These are phyloP conservation scores for Cyrtonyx montezumae DNA, from an alignment of 2,113 vertebrate species.

Conservation along the genomic window DNA sequence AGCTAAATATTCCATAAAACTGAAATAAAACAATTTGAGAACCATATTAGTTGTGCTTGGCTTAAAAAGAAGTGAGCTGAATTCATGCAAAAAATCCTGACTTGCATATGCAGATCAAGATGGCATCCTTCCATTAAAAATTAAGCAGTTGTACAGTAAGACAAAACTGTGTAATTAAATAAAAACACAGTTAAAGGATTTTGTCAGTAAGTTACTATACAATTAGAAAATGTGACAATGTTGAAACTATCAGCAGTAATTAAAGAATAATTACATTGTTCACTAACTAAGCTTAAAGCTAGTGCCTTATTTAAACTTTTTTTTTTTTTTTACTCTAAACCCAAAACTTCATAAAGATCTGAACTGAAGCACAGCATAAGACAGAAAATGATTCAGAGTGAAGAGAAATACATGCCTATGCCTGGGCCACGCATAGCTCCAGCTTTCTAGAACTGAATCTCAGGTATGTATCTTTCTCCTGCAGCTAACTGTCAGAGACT, in stretches of 20 bases:
- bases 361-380: not conserved
- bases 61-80: not conserved
- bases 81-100: not conserved
- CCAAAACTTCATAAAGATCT: not conserved
- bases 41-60: not conserved
- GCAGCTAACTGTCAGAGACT: not conserved
- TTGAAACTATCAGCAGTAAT: not conserved
- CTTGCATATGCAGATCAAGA: not conserved
- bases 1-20: not conserved
- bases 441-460: slow-evolving; percentile 33
- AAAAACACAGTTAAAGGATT: not conserved
- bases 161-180: not conserved
- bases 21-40: not conserved
- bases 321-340: not conserved
- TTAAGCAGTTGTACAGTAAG: not conserved
- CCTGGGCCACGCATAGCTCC: not conserved
- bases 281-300: not conserved
- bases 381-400: slow-evolving; percentile 25
- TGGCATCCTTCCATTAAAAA: not conserved
- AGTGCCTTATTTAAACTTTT: not conserved
- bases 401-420: slow-evolving; percentile 1
- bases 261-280: not conserved
- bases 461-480: slow-evolving; percentile 39
- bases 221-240: not conserved
- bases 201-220: not conserved